Evolutionary conservation across 2,113 vertebrate species (phyloP), one percentile per base, ranked within the genome.

Genomic region (Motacilla tschutschensis): DNA sequence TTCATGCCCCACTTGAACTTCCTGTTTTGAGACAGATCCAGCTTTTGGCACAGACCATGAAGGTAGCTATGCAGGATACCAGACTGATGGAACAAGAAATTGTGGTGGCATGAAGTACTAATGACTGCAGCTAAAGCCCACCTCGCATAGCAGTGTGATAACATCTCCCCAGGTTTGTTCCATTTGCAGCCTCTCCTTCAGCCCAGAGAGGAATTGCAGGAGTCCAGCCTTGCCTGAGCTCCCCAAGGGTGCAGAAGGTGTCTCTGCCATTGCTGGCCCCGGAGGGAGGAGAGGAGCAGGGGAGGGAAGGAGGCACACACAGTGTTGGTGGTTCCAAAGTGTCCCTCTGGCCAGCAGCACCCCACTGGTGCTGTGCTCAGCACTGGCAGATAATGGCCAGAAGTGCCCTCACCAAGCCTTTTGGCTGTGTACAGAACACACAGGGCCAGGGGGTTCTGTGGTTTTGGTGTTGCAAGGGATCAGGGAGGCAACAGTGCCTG

Each of bases 241-340:
- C 21, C 10, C 24, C 33, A 29, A 0, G 0, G 10, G 5, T 48
- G 35, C 10, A 16, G 66, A 35, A 70, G 36, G 6, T 47, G 29
- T 64, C 70, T 31, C 13, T 87, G 46, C 50, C 31, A 25, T 18
- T 19, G 22, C 25, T 63, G 53, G 17, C n/a, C 5, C n/a, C 25
- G 38, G 48, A 71, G 16, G 22, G 25, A 58, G 71, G 21, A 40
- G 38, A 33, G 38, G 14, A 50, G 7, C 1, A 4, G n/a, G 16
- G 54, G 21, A 51, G 43, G 9, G 44, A 48, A 83, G 29, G n/a
- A 36, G 17, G 10, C 8, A 63, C 13, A 38, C 67, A 8, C 1
- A 1, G 38, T 53, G 6, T 8, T 24, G 35, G 12, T 10, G 55
- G 10, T 20, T 66, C 54, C 40, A 38, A n/a, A 36, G 11, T 19